phyloP scores from a whole-genome alignment of 2,113 vertebrate genomes.

The Zosterops lateralis region DNA sequence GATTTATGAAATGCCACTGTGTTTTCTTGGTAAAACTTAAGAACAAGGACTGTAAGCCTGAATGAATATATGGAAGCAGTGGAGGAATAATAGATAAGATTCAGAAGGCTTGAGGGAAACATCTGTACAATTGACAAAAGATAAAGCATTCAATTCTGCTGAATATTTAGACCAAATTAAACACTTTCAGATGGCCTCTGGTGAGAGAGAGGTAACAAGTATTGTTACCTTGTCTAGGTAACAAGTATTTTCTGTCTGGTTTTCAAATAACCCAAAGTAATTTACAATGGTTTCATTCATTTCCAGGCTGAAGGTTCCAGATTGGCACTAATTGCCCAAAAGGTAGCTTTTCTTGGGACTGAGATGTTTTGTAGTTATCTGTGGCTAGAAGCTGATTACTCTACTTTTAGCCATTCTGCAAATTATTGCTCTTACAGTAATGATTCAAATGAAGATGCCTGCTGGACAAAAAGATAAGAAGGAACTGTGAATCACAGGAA shows the following conservation, averaged over 20 bases:
- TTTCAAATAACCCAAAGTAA: background rate
- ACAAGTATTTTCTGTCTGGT: background rate
- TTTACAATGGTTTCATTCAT: background rate
- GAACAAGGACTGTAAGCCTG: background rate
- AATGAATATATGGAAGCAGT: background rate
- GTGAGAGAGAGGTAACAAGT: background rate
- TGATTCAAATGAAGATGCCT: slow-evolving; percentile 81
- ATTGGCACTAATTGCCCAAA: slow-evolving; percentile 81
- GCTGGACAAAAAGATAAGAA: slow-evolving; percentile 80
- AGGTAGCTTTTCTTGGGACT: slow-evolving; percentile 81
- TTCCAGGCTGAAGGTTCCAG: slow-evolving; percentile 79
- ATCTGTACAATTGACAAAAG: background rate
- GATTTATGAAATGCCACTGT: background rate
- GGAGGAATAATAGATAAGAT: background rate
- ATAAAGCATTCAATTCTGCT: background rate
- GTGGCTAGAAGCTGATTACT: slow-evolving; percentile 86
- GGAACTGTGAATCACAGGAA: slow-evolving; percentile 83
- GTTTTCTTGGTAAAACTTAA: background rate
- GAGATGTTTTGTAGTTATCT: slow-evolving; percentile 79
- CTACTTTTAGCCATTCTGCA: slow-evolving; percentile 80
- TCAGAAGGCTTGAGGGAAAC: background rate
- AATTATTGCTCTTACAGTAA: slow-evolving; percentile 78
- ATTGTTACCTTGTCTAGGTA: background rate
- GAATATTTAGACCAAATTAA: background rate
- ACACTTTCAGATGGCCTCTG: background rate